Evolutionary conservation across 2,113 vertebrate genomes (phyloP).

Genomic region (Antechinus stuartii): DNA sequence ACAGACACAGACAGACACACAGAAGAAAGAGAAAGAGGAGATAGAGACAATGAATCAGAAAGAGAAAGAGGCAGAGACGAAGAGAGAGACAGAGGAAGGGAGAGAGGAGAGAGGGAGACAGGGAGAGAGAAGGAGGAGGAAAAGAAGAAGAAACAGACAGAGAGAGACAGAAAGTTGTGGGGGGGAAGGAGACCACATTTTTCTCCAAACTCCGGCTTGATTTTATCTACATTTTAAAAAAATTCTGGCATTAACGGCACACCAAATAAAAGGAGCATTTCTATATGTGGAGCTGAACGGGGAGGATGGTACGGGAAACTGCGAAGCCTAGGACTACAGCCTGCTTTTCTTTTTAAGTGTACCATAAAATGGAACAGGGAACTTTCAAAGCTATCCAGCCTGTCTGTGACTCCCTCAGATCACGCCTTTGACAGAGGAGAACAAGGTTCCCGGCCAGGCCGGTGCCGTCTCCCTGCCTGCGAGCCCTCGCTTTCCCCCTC

Average conservation of each 20-base stretch:
- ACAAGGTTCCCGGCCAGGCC: not conserved
- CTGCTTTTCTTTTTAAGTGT: not conserved
- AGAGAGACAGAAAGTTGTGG: too few species aligned
- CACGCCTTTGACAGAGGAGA: not conserved
- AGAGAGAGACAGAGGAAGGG: conserved; percentile 61
- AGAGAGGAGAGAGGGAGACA: too few species aligned
- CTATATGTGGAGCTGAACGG: not conserved
- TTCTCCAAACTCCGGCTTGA: not conserved
- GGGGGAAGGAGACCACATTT: too few species aligned
- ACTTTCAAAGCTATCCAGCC: not conserved
- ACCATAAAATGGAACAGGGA: not conserved
- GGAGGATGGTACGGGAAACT: not conserved
- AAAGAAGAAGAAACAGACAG: too few species aligned
- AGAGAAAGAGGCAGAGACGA: too few species aligned
- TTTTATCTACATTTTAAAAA: not conserved
- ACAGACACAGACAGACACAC: too few species aligned
- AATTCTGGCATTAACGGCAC: not conserved
- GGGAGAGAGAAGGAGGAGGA: too few species aligned
- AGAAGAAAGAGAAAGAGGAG: too few species aligned
- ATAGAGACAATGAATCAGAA: too few species aligned
- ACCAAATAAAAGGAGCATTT: not conserved
- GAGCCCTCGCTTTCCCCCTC: not conserved
- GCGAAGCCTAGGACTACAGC: not conserved
- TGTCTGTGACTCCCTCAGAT: not conserved
- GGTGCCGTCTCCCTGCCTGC: not conserved